These are phyloP conservation scores for Pelagia noctiluca DNA, from an alignment of 30 jellyfish, hydroid and myxozoan species.

Conservation along the genomic window DNA sequence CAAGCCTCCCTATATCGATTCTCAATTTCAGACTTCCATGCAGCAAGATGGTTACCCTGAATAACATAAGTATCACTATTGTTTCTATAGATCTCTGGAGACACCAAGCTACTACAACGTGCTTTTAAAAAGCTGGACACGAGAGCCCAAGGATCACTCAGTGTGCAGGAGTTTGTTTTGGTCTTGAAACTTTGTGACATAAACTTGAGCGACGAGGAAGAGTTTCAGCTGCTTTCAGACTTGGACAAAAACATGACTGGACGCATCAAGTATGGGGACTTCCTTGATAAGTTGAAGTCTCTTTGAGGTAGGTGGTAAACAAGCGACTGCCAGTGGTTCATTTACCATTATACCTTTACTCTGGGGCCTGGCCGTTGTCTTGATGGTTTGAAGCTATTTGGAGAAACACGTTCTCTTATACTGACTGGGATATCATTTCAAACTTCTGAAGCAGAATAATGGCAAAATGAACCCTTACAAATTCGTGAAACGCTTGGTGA, in stretches of 20 bases:
- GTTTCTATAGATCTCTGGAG: constrained; percentile 60
- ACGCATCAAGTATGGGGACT: constrained; percentile 57
- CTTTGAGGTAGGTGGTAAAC: not conserved
- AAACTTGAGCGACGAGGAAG: constrained; percentile 56
- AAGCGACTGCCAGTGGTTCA: not conserved
- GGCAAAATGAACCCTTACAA: too few relatives aligned
- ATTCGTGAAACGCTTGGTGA: too few relatives aligned
- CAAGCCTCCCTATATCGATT: too few relatives aligned
- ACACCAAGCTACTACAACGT: constrained; percentile 71
- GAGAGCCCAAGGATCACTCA: constrained; percentile 38
- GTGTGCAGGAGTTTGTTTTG: constrained; percentile 67
- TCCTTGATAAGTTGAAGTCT: constrained; percentile 31
- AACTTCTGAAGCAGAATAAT: too few relatives aligned
- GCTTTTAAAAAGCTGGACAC: constrained; percentile 74
- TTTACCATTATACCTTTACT: not conserved
- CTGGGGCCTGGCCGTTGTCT: not conserved
- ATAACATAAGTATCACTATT: not conserved
- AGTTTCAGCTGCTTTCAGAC: constrained; percentile 69
- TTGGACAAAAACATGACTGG: constrained; percentile 69
- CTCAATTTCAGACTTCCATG: not conserved
- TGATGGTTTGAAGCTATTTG: too few relatives aligned
- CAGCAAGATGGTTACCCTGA: not conserved
- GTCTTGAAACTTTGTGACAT: constrained; percentile 71
- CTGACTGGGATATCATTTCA: too few relatives aligned
- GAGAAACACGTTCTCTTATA: too few relatives aligned